Base-by-base conservation (phyloP, 1,140 invertebrate genomes). In the Atopsyche davidsoni region DNA sequence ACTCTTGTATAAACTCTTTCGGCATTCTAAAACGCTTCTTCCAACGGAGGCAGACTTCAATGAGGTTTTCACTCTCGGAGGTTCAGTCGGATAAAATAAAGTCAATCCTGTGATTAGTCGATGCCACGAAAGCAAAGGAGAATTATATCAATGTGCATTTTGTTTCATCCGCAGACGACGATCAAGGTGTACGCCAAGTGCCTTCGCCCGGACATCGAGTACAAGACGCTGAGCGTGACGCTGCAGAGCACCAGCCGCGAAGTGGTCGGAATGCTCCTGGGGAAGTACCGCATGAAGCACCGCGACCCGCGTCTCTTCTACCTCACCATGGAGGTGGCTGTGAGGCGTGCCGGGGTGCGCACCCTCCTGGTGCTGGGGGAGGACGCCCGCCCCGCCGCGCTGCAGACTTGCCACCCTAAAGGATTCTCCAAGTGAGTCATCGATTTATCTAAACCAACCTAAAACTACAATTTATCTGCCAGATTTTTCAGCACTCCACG, bases 281-380 rank as follows among this genome's bases (percentile, higher is more conserved):
- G 86, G 62, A 93, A 93, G 75, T 93, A 88, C 64, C 81, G 88
- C 61, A 92, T 93, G 87, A 81, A 88, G 58, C 90, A 93, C 65
- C 78, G 90, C 18, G 92, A 94, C 69, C 89, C 90, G 0, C 82
- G 89, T 59, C 77, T 95, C n/a, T 95, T 92, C 71, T 93, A 89
- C 68, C 76, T 95, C 11, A 91, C 88, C 52, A 93, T 94, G 90
- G 92, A 95, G 71, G 89, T 94, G 21, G 85, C 86, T 1, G 86
- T 94, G 13, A 74, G 83, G 17, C 78, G 84, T 45, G 83, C 86
- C 1, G 90, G 90, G 1, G 79, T 90, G 1, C 73, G 86, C 49
- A 91, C 88, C 1, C 77, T 90, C 34, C 74, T 95, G 28, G 83
- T 87, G 21, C 69, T 96, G 47, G 90, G 94, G 63, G 89, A 94